These are phyloP conservation scores for Sphaerophoria rueppellii DNA, from an alignment of 2,888 invertebrate genomes.

Conservation along the genomic window DNA sequence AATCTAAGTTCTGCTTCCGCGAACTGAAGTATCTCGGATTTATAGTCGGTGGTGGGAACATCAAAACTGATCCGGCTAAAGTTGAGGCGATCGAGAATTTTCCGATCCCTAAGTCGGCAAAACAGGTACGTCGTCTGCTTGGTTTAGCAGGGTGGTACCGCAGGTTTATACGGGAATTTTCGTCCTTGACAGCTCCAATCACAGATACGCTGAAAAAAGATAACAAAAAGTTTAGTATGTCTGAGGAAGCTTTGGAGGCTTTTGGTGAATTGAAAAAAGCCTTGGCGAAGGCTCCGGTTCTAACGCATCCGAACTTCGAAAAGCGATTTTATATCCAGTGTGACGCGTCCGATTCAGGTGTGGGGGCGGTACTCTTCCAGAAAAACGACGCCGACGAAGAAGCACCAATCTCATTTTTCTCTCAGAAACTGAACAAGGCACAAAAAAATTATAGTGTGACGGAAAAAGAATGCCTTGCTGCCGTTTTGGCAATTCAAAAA, in stretches of 20 bases:
- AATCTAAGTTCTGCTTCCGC: constrained; percentile 54
- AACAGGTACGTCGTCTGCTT: constrained; percentile 42
- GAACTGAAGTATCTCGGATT: constrained; percentile 65
- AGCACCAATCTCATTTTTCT: too few relatives aligned
- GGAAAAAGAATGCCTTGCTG: too few relatives aligned
- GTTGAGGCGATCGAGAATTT: constrained; percentile 49
- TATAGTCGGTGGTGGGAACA: constrained; percentile 26
- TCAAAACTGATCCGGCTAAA: constrained; percentile 56
- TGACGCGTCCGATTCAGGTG: too few relatives aligned
- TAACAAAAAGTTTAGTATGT: constrained; percentile 34
- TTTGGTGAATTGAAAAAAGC: constrained; percentile 19
- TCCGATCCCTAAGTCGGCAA: constrained; percentile 41
- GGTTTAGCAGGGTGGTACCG: constrained; percentile 61
- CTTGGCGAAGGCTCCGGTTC: constrained; percentile 38
- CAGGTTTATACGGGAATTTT: constrained; percentile 55
- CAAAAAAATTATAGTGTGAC: too few relatives aligned
- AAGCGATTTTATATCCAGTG: too few relatives aligned
- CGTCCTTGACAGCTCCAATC: constrained; percentile 38
- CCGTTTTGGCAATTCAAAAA: too few relatives aligned
- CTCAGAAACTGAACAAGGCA: too few relatives aligned
- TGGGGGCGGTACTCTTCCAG: constrained; percentile 48
- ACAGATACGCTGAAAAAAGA: constrained; percentile 38
- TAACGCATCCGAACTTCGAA: constrained; percentile 47
- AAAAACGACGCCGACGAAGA: constrained; percentile 23
- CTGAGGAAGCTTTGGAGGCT: constrained; percentile 43